Base-by-base conservation (phyloP, 1,140 invertebrate genomes). In the Bombus waltoni region DNA sequence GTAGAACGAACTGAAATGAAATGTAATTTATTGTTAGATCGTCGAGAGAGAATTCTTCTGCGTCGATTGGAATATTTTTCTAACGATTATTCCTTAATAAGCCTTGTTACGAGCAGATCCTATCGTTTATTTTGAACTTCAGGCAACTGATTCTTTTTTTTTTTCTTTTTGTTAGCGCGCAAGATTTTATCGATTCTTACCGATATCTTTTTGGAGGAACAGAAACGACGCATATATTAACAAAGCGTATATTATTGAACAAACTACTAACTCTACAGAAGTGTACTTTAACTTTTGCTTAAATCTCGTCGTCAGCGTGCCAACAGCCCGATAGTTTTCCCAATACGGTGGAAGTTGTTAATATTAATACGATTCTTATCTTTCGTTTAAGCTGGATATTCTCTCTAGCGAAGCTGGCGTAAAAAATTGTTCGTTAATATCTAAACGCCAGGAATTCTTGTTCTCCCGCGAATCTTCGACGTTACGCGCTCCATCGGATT, bases 191-290 rank as follows among this genome's bases (percentile, higher is more conserved):
- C 47, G 15, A 18, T 15, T 0, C 18, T 53, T 53, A 5, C 1
- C 18, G 6, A 53, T 22, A 53, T 53, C 25, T 28, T 25, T 25
- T 59, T 11, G 25, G 28, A 59, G 8, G 11, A 28, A 0, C 22
- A 59, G 25, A 53, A 0, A 0, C 47, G 8, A 2, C 6, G 1
- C 0, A 8, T 53, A 8, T 8, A 22, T 53, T 0, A 22, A 22
- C 5, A 53, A 53, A 53, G 22, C 18, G 18, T 53, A 22, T 53
- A 22, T 22, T 53, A 22, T 18, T 22, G 0, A 22, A 53, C 18
- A 53, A 53, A 62, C 0, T 62, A n/a, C 3, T n/a, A n/a, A 11
- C n/a, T 62, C 11, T 5, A 62, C 11, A 28, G 28, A 13, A 62
- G n/a, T 10, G 28, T n/a, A n/a, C 59, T 62, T 62, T n/a, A 13